Base-by-base conservation (phyloP, 2,888 invertebrate genomes). In the Drosophila trichaetosa region DNA sequence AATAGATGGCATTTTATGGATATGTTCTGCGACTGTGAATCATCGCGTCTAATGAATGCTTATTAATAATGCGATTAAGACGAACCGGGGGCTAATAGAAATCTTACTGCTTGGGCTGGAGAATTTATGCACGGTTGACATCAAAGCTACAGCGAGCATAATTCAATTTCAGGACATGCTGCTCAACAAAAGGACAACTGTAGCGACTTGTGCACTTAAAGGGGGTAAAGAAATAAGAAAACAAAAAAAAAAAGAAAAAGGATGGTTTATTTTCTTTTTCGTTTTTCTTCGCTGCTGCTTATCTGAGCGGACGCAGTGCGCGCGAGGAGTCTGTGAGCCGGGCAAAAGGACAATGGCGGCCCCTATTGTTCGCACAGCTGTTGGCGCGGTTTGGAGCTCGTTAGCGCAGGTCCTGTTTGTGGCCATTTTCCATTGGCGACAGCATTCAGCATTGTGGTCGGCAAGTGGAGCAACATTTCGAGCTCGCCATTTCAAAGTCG, bases 1-100 rank as follows among this genome's bases (percentile, higher is more conserved):
- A 83, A 83, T 85, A 77, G 73, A 83, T 83, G 83, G 76, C 80
- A 65, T 80, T 83, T 85, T 83, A 82, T 83, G 46, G 24, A 82
- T 82, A 80, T 80, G 67, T 74, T 67, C 63, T 67, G 69, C 61
- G 66, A 65, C 24, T 46, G 58, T 36, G 62, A 68, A 42, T 51
- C 38, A 62, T 29, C 10, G 42, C 13, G 63, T 69, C 82, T 83
- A 83, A 85, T 83, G 83, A 83, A 86, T 78, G 83, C 83, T 83
- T 85, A 85, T 83, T 83, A 83, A 83, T 83, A 85, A 83, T 77
- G 80, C 80, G 83, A 85, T 83, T 83, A 83, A 67, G 63, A n/a
- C 42, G 33, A 52, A 42, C 21, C 46, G 21, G 21, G 16, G n/a
- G 49, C 59, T 56, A 66, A 74, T 67, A 38, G 62, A 54, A 62